Conservation (phyloP, 2,888 invertebrate species). For the Eupithecia pulchellata region DNA sequence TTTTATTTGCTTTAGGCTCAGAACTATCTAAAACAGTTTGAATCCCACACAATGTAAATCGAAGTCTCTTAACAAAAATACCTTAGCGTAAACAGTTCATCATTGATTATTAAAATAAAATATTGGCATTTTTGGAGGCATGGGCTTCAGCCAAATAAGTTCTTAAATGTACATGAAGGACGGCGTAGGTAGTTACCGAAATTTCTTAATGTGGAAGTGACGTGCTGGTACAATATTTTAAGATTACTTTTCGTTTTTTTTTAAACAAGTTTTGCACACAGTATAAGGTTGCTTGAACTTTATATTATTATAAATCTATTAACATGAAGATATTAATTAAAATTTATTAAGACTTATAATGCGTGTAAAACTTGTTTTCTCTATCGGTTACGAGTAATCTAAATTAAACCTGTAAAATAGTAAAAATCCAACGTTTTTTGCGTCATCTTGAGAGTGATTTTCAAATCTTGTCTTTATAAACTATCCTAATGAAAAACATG, state of each 20-base stretch:
- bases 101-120: conserved; percentile 25
- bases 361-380: no score
- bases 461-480: background rate
- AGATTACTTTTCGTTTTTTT: no score
- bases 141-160: background rate
- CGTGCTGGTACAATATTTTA: no score
- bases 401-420: no score
- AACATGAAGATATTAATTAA: background rate
- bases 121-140: conserved; percentile 40
- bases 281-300: no score
- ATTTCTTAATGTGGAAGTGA: no score
- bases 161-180: background rate
- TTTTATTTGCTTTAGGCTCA: background rate
- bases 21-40: background rate
- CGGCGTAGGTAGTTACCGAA: background rate
- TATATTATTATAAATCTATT: no score
- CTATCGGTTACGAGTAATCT: no score
- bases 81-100: conserved; percentile 33
- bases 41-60: background rate
- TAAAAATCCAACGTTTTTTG: no score
- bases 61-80: conserved; percentile 20
- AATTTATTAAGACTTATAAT: no score
- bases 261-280: background rate
- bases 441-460: background rate
- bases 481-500: background rate